Base-by-base conservation (phyloP, 1,140 invertebrate species). In the Sycophaga agraensis region DNA sequence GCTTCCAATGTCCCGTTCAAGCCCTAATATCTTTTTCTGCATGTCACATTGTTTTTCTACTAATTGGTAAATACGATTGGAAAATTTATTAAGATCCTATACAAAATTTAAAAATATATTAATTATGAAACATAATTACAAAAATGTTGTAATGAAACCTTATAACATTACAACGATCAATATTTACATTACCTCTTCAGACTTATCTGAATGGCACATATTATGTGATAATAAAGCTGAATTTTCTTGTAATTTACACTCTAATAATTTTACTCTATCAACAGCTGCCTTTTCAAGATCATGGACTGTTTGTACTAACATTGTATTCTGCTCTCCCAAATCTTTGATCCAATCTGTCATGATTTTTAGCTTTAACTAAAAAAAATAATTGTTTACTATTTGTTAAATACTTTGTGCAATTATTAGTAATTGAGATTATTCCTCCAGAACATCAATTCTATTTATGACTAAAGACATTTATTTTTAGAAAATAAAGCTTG, bases 281-380 rank as follows among this genome's bases (percentile, higher is more conserved):
- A 75, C 75, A 40, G 84, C 82, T 68, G 84, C 82, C 49, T 76
- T 68, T 67, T 86, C 85, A 22, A 87, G 68, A 66, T 85, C 83
- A 64, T 83, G 75, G 24, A 86, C 81, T 14, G 77, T 82, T 37
- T 73, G 73, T 3, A 85, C 80, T n/a, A 87, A 65, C 79, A 84
- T 80, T 42, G 73, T 64, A 73, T 86, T 86, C 69, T 86, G 84
- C 26, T 84, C 83, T 4, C 70, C 78, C 35, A 86, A 68, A 72
- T 85, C 83, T 42, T 73, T 73, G 9, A 86, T 79, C 84, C 84
- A 86, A 49, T 84, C 77, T 21, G 75, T 70, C 70, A 85, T 80
- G 39, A 83, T 74, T 70, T 80, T 74, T 11, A 84, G 66, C 71
- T 84, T 85, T 43, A 77, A 75, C 84, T 86, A 55, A 49, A 59